Percentiles rank a stretch among this genome's conserved stretches.
Evolutionary conservation across 2,797 vertebrate species (phyloP).

Genomic region (Sarcophilus harrisii): DNA sequence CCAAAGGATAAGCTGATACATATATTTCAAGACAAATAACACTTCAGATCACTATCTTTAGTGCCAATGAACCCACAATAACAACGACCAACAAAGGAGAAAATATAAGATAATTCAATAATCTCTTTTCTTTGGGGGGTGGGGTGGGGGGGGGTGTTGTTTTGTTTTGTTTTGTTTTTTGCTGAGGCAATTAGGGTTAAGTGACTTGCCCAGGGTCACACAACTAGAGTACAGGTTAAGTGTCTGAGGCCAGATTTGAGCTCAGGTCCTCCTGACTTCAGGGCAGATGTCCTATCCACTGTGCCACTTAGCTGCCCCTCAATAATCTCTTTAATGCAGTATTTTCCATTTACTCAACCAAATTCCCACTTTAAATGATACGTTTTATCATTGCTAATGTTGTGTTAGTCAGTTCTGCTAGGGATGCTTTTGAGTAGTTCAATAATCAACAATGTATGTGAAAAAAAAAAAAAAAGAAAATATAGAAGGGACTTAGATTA

Average conservation of each 20-base stretch:
- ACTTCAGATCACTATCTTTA: background rate
- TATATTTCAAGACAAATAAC: background rate
- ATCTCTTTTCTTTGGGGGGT: background rate
- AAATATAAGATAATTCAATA: background rate
- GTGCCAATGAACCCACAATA: background rate
- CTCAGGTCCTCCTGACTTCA: too few relatives aligned
- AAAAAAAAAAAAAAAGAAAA: background rate
- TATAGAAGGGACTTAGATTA: background rate
- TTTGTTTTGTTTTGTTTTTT: too few relatives aligned
- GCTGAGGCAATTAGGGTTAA: too few relatives aligned
- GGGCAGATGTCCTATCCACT: too few relatives aligned
- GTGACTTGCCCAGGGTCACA: too few relatives aligned
- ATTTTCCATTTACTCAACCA: background rate
- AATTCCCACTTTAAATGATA: background rate
- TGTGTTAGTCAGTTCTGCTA: background rate
- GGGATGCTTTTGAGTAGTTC: background rate
- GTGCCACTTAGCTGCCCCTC: too few relatives aligned
- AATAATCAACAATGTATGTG: background rate
- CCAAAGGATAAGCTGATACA: background rate
- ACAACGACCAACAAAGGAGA: background rate
- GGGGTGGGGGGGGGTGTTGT: too few relatives aligned
- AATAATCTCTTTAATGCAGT: background rate
- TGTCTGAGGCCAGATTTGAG: too few relatives aligned
- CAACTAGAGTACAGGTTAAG: too few relatives aligned
- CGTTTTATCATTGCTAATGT: background rate